Base-by-base conservation (phyloP, 53 echinoderm and acorn worm species). In the Hippasteria phrygiana region DNA sequence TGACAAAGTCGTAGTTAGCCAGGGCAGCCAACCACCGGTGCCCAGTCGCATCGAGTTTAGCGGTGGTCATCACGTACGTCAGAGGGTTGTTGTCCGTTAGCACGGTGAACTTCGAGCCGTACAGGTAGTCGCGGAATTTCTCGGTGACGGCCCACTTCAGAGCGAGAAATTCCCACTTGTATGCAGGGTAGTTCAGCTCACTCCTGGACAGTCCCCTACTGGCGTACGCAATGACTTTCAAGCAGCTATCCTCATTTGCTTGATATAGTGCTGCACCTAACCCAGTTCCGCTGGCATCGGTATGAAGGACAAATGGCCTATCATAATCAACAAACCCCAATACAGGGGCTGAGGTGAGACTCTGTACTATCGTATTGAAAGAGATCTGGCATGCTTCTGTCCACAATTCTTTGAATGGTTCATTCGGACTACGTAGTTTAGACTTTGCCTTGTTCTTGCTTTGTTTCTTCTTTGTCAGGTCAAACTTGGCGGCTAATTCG, bases 1-100 rank as follows among this genome's bases (percentile, higher is more conserved):
- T 74, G 27, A 43, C 75, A 42, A 92, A 92, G 66, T 88, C 66
- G 43, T 34, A 93, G 39, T 77, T 79, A 0, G 90, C 87, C 36
- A 93, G 64, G 10, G 93, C 87, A 35, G 93, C 90, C 10, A 90
- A 39, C 93, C 93, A 93, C n/a, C 93, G 35, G 31, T 93, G 93
- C 8, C 90, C 80, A 5, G 90, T 93, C 5, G 90, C 90, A 59
- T 93, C 90, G 8, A 93, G 54, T 53, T 93, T 93, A 0, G 93
- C 93, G 13, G 93, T 87, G 1, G 93, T 80, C 38, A 87, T 20
- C 14, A 93, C 83, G 34, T 93, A 93, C 1, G 90, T 89, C 24
- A 93, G 81, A 4, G 88, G 93, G 62, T 90, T 93, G 62, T 90
- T 93, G 79, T 90, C 87, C 4, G 88, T 93, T 4, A 91, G 45